Evolutionary conservation across 2,888 invertebrate genomes (phyloP).

Genomic region (Dryobota labecula): DNA sequence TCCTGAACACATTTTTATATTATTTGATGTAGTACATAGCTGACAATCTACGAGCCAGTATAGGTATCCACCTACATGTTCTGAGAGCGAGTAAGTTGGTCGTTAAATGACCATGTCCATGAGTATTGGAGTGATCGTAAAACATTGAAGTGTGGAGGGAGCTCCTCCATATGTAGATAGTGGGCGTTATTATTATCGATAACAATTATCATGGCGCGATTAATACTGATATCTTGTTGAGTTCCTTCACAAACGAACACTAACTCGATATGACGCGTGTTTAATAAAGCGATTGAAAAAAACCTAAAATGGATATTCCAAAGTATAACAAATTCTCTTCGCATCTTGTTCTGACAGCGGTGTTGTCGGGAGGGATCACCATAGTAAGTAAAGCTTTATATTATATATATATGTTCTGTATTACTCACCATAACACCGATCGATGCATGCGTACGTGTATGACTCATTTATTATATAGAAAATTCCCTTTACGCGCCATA

Average conservation of each 20-base stretch:
- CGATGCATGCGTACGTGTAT: constrained; percentile 32
- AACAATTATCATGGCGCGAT: constrained; percentile 85
- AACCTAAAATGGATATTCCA: constrained; percentile 66
- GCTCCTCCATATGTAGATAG: constrained; percentile 69
- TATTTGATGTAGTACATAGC: neutral
- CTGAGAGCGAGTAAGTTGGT: neutral
- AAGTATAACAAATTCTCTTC: constrained; percentile 64
- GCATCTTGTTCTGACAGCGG: constrained; percentile 70
- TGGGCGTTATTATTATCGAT: constrained; percentile 78
- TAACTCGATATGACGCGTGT: constrained; percentile 75
- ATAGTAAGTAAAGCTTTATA: constrained; percentile 74
- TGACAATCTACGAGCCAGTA: neutral
- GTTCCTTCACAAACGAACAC: constrained; percentile 75
- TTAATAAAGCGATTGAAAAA: constrained; percentile 54
- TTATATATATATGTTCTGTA: neutral
- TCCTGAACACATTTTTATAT: constrained; percentile 15
- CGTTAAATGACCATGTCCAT: constrained; percentile 15
- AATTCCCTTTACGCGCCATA: constrained; percentile 7
- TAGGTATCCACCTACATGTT: neutral
- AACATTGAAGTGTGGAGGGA: constrained; percentile 54
- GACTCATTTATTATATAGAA: constrained; percentile 35
- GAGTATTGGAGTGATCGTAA: constrained; percentile 31
- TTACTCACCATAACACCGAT: constrained; percentile 26
- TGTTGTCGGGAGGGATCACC: constrained; percentile 74
- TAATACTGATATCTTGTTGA: constrained; percentile 76